A percentile compares a stretch with the other conserved stretches of the same genome.
Conservation (phyloP, 2,113 vertebrate genomes). For the Dolichotis patagonum region DNA sequence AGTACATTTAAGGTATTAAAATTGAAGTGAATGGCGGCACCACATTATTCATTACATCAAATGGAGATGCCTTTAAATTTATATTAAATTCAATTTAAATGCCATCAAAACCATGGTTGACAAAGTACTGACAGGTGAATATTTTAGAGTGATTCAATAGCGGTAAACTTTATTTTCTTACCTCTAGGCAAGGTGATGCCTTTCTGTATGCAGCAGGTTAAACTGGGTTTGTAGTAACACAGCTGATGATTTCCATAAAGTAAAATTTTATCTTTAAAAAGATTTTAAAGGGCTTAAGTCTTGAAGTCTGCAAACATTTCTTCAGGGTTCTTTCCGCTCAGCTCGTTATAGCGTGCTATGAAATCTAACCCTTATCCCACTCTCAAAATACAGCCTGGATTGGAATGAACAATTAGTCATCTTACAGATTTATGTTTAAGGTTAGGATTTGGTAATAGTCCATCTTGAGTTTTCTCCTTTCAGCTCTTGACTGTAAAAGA, state of each 20-base stretch:
- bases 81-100: slow-evolving; percentile 82
- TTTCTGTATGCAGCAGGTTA: slow-evolving; percentile 40
- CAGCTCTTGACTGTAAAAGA: not conserved
- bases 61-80: slow-evolving; percentile 64
- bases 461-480: not conserved
- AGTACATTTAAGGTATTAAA: slow-evolving; percentile 55
- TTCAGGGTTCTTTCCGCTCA: slow-evolving; percentile 37
- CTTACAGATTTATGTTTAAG: not conserved
- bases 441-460: not conserved
- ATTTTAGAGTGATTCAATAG: slow-evolving; percentile 68
- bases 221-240: slow-evolving; percentile 60
- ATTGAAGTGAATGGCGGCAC: slow-evolving; percentile 34
- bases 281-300: slow-evolving; percentile 41
- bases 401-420: slow-evolving; percentile 28
- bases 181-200: slow-evolving; percentile 55
- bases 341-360: not conserved
- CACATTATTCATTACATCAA: slow-evolving; percentile 69
- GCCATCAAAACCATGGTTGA: slow-evolving; percentile 75
- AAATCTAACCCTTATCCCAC: not conserved
- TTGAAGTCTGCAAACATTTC: slow-evolving; percentile 56
- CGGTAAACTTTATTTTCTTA: slow-evolving; percentile 67
- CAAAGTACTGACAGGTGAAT: slow-evolving; percentile 73
- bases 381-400: slow-evolving; percentile 31
- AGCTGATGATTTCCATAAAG: slow-evolving; percentile 64
- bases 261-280: slow-evolving; percentile 70